Base-by-base conservation (phyloP, 1,140 invertebrate species). In the Apolygus lucorum region DNA sequence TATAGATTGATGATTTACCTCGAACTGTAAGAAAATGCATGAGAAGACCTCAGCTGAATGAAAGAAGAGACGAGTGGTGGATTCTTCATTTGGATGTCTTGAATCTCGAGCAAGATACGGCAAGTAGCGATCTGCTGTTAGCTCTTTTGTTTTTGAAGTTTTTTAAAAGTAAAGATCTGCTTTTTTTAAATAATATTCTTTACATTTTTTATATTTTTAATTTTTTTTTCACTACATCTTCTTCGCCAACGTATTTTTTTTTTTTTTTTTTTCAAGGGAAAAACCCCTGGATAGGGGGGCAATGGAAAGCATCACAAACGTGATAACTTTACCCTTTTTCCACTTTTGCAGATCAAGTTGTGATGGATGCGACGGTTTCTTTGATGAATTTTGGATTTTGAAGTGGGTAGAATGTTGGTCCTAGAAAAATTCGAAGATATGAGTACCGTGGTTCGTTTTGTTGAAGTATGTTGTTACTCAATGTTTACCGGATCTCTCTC, bases 231-330 rank as follows among this genome's bases (percentile, higher is more conserved):
- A 59, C 13, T 59, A 11, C 8, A 59, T 59, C 54, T 59, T 59
- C 54, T 59, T 59, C 54, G 54, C 54, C 54, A 59, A 59, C 54
- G 22, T 11, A 4, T 59, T 59, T 59, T 59, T 59, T 59, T 59
- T 59, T 24, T 11, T 22, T 59, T 59, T 59, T 59, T 59, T 59
- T 59, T 59, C 22, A 17, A 59, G 13, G 54, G 54, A 24, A 59
- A 59, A 59, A 59, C 54, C 54, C 54, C 54, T 59, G 54, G 54
- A 22, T 59, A 59, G 54, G 54, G 54, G 54, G 54, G 54, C 54
- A 59, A 21, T 59, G 54, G 54, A 59, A 4, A 22, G 22, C 34
- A 42, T 42, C 17, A 8, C 34, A 42, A 42, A n/a, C n/a, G 34
- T 8, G 34, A 42, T 17, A 17, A 42, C 34, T 17, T 17, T 42